Evolutionary conservation across 2,888 invertebrate species (phyloP), one percentile per base, ranked within the genome.

Genomic region (Xanthorhoe spadicearia): DNA sequence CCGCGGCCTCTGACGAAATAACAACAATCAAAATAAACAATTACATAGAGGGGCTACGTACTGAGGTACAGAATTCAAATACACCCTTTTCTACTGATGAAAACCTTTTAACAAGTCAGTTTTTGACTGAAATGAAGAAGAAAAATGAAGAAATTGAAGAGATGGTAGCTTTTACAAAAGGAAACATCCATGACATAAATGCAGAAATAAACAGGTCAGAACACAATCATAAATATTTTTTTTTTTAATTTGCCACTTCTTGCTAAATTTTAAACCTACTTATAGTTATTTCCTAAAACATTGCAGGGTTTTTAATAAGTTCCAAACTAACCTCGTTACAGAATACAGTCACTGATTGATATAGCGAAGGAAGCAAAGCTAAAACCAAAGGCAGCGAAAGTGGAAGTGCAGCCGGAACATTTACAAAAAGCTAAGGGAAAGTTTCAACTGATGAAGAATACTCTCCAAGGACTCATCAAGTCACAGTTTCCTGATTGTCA

Each of bases 61-160:
- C 77, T 10, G 86, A 86, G 52, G 78, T 91, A 17, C 81, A 84
- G 18, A 84, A 84, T 65, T 79, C 86, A 1, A 82, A 82, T 53
- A 86, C 88, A 0, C 72, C 79, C 0, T 81, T 91, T n/a, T 72
- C 75, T 0, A 80, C 76, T 0, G 88, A 91, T 61, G 80, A 80
- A 17, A 91, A 91, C 69, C 77, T 89, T 13, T 77, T 88, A 13
- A 86, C 87, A 0, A 82, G 80, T 61, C 86, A 88, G 71, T 90
- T 89, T 72, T 73, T 90, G 6, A 79, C 70, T 64, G 89, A 91
- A 68, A 76, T 90, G 1, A 86, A 83, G 68, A 80, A 86, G 9
- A 90, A 87, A 72, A 83, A 81, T 38, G 64, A 55, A 0, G 85
- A 91, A 38, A 74, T 90, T 13, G 81, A 90, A 67, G 87, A 92